These are phyloP conservation scores for Stichodactyla mertensii DNA, from an alignment of 64 coral and sea anemone genomes.

Conservation along the genomic window DNA sequence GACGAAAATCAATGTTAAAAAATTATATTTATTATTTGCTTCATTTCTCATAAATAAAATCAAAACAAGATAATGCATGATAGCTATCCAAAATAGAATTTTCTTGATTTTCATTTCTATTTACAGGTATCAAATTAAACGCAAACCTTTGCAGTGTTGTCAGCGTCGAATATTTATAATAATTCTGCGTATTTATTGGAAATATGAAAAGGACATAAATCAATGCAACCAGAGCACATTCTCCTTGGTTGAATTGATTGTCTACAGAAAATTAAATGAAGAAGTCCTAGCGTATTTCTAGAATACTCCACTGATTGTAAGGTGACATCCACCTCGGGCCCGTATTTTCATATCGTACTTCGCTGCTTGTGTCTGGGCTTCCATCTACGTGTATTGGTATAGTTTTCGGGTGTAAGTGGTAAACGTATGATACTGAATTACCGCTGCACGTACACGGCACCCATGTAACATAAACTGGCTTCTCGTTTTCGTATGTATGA, in stretches of 20 bases:
- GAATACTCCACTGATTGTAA: neutral
- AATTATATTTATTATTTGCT: neutral
- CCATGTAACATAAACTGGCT: too few relatives aligned
- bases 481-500: too few relatives aligned
- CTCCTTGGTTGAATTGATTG: neutral
- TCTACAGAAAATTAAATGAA: neutral
- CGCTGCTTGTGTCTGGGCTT: too few relatives aligned
- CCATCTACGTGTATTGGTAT: too few relatives aligned
- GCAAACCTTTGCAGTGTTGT: neutral
- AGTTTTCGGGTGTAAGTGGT: too few relatives aligned
- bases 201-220: neutral
- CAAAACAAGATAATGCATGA: neutral
- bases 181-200: neutral
- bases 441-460: too few relatives aligned
- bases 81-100: slow-evolving; percentile 18
- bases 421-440: too few relatives aligned
- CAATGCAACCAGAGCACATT: neutral
- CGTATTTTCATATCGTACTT: too few relatives aligned
- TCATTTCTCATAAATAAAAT: slow-evolving; percentile 5
- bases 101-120: neutral
- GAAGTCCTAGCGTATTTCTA: neutral
- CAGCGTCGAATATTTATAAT: neutral
- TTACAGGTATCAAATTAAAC: neutral
- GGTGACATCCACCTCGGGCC: too few relatives aligned
- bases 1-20: neutral